phyloP scores from a whole-genome alignment of 2,797 vertebrate species.

The Ateles fusciceps region DNA sequence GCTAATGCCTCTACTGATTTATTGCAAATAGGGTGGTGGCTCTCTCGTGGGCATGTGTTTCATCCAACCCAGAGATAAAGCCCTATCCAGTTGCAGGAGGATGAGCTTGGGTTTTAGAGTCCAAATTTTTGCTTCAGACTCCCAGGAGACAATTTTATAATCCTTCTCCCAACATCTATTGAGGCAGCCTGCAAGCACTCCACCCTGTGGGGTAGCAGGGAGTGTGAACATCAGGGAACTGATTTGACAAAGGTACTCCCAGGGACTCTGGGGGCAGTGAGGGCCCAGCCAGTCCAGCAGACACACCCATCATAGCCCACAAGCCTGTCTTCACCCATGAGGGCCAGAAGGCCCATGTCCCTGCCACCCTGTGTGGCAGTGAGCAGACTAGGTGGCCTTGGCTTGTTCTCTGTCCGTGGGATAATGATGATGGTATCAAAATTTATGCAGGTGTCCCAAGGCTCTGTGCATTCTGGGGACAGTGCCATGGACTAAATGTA shows the following conservation, averaged over 20 bases:
- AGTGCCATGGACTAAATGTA: not conserved
- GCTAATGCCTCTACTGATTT: not conserved
- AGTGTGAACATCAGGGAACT: not conserved
- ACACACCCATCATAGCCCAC: not conserved
- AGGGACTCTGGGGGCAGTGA: not conserved
- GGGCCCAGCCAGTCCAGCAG: not conserved
- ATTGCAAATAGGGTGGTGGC: not conserved
- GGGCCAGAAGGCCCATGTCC: not conserved
- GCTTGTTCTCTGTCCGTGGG: not conserved
- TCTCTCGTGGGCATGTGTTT: fast-evolving
- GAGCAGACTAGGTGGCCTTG: not conserved
- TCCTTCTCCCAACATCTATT: not conserved
- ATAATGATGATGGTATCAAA: too few species aligned
- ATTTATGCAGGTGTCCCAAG: not conserved
- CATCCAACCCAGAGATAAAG: not conserved
- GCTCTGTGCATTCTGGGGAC: not conserved
- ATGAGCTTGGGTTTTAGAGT: not conserved
- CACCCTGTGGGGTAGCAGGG: fast-evolving
- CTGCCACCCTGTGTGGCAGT: not conserved
- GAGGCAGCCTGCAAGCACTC: not conserved
- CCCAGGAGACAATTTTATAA: not conserved
- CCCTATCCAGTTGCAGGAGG: not conserved
- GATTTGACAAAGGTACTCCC: not conserved
- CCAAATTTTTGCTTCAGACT: not conserved
- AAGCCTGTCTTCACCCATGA: not conserved